Base-by-base conservation (phyloP, 2,888 invertebrate genomes). In the Epinotia bilunana region DNA sequence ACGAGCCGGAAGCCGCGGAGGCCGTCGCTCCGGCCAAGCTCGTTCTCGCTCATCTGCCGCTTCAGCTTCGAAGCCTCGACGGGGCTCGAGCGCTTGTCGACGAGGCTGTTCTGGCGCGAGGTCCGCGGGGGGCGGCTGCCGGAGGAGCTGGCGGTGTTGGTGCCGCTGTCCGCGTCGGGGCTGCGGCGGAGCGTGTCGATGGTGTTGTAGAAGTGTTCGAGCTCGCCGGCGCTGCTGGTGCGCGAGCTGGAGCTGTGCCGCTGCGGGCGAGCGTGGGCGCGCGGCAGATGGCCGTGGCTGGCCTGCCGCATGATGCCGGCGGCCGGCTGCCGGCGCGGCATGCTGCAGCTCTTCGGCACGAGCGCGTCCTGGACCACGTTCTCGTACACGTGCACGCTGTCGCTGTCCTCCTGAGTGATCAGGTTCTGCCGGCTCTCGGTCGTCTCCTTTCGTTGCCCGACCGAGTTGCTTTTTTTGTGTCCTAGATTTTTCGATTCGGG, bases 391-490 rank as follows among this genome's bases (percentile, higher is more conserved):
- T 94, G 94, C 11, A 88, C 86, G 80, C 60, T 83, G 72, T 91
- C 92, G 73, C 83, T 80, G 76, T 93, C 93, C 73, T 94, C 94
- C 18, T 88, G 91, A 2, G 87, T 80, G 77, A 94, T 91, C 46
- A 94, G 88, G 77, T 94, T 94, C 83, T 94, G 94, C 60, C 91
- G 87, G 76, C 94, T 94, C 77, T 94, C 94, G 0, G 92, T 93
- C 1, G 94, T 91, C 74, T 91, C 92, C 49, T 90, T 90, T 79
- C 84, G 88, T 78, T 93, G 94, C 1, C 93, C 93, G 16, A 94
- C 90, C 0, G 94, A 94, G 78, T 89, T 92, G 79, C 94, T 94
- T 86, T 94, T 94, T 76, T 88, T 92, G 82, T 94, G 94, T 20
- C 90, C 90, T 23, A 87, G 85, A 28, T 82, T 80, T 82, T 89